Base-by-base conservation (phyloP, 2,888 invertebrate genomes). In the Agelastica alni region DNA sequence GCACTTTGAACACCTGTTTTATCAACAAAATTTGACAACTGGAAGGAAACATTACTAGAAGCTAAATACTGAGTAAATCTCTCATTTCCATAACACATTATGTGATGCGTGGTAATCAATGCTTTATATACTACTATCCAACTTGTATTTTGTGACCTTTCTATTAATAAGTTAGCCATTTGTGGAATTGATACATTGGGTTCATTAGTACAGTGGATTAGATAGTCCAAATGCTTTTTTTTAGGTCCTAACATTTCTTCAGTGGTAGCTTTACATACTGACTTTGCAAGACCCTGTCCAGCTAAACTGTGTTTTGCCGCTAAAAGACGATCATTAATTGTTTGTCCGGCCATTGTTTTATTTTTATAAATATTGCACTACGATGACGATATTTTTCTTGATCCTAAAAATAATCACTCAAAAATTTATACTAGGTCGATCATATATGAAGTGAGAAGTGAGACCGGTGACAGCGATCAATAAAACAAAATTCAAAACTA, bases 31-130 rank as follows among this genome's bases (percentile, higher is more conserved):
- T 90, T 93, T 78, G 91, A 92, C 75, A 99, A 87, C 82, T 98
- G 96, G 85, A 99, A 97, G 71, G 96, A 94, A 75, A 97, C 96
- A 83, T 98, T 99, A 83, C 97, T 98, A 67, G 99, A 99, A 57
- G 99, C 99, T 81, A 99, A 84, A 82, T 98, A 99, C 82, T 99
- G 99, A 75, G 97, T 97, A 80, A 99, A 99, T 78, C 99, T 88
- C 93, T 99, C 99, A 82, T 99, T 99, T 71, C 99, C 99, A 82
- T 99, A 99, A 75, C 98, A 99, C 87, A 99, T 93, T 76, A 99
- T 84, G 81, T 99, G 98, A 80, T 99, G 99, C 64, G 97, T 96
- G 53, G 99, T 98, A 74, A 99, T 93, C 64, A 99, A 87, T 41
- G 98, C 88, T 80, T 99, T 99, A 80, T 93, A 99, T 53, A 99